Evolutionary conservation across 2,113 vertebrate species (phyloP), one percentile per base, ranked within the genome.

Genomic region (Burhinus bistriatus): DNA sequence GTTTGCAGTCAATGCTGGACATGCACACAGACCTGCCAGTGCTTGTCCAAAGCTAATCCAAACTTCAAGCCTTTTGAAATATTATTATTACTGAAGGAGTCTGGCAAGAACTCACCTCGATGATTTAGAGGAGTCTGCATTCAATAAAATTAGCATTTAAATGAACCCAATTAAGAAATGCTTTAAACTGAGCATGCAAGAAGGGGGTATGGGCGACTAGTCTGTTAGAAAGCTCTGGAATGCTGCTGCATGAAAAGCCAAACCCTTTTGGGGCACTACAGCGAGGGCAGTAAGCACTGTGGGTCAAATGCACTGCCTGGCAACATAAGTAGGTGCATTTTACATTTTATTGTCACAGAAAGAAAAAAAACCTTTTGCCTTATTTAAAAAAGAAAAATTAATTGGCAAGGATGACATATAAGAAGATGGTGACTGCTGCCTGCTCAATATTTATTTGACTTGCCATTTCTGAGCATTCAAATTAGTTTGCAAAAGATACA

Each of bases 111-210:
- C 84, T 81, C 82, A 91, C 89, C 87, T 96, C 75, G 73, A 49
- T 87, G 76, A 95, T 85, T 96, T 87, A 96, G 55, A 94, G 62
- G 75, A 95, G 62, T 40, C 58, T 78, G 64, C 83, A 93, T 94
- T 95, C 93, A 94, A 96, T 91, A 96, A 95, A 90, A 96, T 95
- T 95, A 96, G 82, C 93, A 96, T 97, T 95, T 95, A 97, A 97
- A 97, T 94, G 66, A 97, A 96, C 55, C 49, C 71, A 95, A 91
- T 97, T 97, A 96, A 96, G 87, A 93, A 97, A 91, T 62, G 55
- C 54, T 92, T 92, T 82, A 85, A 85, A 94, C 62, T 68, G 71
- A 86, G 49, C 75, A 29, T 22, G 54, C 75, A 80, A 81, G 91
- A 87, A 80, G 7, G 40, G 14, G 81, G 18, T 29, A 70, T 5